phyloP scores from a whole-genome alignment of 2,113 vertebrate species.

The Galemys pyrenaicus region DNA sequence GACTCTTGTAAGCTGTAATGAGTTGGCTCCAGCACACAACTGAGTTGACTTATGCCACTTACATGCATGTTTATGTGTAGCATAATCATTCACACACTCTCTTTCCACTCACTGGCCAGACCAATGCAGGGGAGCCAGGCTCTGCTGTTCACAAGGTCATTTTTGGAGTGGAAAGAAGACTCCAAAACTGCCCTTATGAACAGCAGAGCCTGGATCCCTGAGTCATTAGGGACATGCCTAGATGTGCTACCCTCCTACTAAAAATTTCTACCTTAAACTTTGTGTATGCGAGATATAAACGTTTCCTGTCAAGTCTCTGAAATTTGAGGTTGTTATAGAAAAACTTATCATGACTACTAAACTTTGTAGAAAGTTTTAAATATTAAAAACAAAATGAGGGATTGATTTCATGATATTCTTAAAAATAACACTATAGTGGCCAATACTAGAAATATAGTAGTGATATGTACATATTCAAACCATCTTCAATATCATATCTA shows the following conservation, averaged over 20 bases:
- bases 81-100: background rate
- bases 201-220: background rate
- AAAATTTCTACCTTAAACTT: background rate
- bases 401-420: background rate
- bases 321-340: background rate
- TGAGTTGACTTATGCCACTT: background rate
- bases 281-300: background rate
- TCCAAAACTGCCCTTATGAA: background rate
- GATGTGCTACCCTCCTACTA: background rate
- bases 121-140: background rate
- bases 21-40: background rate
- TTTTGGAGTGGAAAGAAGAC: background rate
- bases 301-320: background rate
- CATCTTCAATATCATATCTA: background rate
- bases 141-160: too few species aligned
- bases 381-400: slow-evolving; percentile 18
- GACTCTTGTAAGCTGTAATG: background rate
- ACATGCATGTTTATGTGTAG: background rate
- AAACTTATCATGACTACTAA: background rate
- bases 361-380: slow-evolving; percentile 23
- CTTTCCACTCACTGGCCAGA: background rate
- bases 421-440: slow-evolving; percentile 11
- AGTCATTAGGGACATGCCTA: background rate
- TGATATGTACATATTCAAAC: background rate
- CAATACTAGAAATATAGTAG: slow-evolving; percentile 24